These are phyloP conservation scores for Cephalopachus bancanus DNA, from an alignment of 2,797 vertebrate species.

Conservation along the genomic window DNA sequence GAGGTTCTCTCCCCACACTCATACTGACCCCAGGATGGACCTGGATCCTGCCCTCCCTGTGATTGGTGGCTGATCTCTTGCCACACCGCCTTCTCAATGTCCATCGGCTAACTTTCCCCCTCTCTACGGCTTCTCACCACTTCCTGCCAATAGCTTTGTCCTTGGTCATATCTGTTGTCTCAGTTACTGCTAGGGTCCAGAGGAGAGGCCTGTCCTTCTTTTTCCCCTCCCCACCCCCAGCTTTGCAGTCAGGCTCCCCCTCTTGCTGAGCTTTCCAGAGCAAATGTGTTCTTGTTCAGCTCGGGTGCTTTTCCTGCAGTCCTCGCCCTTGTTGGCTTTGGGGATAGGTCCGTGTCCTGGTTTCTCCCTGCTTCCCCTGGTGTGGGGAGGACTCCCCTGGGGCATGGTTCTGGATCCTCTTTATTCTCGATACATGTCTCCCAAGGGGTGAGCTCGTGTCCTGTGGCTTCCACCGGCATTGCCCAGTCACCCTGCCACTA, in stretches of 20 bases:
- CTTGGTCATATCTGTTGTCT: background rate
- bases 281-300: background rate
- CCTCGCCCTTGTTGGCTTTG: background rate
- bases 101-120: background rate
- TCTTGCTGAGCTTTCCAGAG: background rate
- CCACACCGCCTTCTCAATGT: too few relatives aligned
- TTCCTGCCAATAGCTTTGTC: fast-evolving
- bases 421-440: background rate
- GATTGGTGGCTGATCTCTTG: background rate
- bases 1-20: background rate
- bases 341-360: background rate
- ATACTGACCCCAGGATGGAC: background rate
- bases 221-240: background rate
- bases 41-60: background rate
- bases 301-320: too few relatives aligned
- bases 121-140: background rate
- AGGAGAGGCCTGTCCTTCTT: background rate
- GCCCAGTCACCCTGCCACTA: fast-evolving
- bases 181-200: too few relatives aligned
- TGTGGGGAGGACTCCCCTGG: background rate
- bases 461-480: background rate
- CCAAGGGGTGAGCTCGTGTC: background rate
- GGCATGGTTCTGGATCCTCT: background rate
- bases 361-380: background rate
- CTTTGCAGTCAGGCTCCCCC: background rate